Evolutionary conservation across 2,888 invertebrate genomes (phyloP), one percentile per base, ranked within the genome.

Genomic region (Iphiclides podalirius): DNA sequence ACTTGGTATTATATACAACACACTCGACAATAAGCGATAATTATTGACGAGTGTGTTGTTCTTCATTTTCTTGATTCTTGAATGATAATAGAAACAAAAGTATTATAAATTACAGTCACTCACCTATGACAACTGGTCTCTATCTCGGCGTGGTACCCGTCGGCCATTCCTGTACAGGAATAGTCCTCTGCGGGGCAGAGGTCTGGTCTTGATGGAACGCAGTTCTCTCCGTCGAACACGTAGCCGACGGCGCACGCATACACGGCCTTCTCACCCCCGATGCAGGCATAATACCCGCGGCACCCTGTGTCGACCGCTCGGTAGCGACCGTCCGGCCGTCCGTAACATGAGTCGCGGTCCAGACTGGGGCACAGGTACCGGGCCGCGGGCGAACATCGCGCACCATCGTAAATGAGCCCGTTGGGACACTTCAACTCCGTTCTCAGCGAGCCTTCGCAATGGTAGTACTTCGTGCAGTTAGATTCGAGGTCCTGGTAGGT

Each of bases 271-370:
- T 87, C 82, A 1, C 91, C 90, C 50, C 75, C 76, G 13, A 79
- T 77, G 69, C 92, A 92, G 59, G 86, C 90, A 71, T 89, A 91
- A 74, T 91, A 92, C 8, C 90, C 89, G 38, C 91, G 87, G 62
- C 92, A 92, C 1, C 90, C 90, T 1, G 87, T 79, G 59, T 79
- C 83, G 16, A 70, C 66, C 14, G 83, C 80, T 15, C 85, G 83
- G 70, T 91, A 90, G 46, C 90, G 89, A 0, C 92, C 91, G 61
- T 92, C 90, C 7, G 80, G 59, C 33, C 89, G 87, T 1, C 81
- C 80, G 51, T 77, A 78, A 64, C 92, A 92, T 17, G 90, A 84
- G 66, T 90, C 88, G 11, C 72, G 72, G 57, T 89, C 89, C 48
- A 82, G 66, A 52, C 83, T 84, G 35, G 90, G 89, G 58, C 90